Evolutionary conservation across 2,888 invertebrate genomes (phyloP), one percentile per base, ranked within the genome.

Genomic region (Myopa tessellatipennis): DNA sequence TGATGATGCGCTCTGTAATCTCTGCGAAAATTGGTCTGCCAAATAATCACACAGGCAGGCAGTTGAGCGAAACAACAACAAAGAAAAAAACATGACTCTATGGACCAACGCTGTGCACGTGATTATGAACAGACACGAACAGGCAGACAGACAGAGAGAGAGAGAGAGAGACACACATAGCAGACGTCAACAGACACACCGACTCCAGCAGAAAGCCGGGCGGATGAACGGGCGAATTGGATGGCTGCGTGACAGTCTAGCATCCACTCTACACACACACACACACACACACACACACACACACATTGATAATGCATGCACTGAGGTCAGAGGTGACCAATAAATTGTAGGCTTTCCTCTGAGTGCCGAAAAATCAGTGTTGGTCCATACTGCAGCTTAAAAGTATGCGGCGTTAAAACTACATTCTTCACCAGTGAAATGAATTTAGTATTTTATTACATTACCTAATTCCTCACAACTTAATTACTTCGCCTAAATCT

Each of bases 261-360:
- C 38, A 26, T 38, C 36, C 36, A 7, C 65, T 65, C 36, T 14
- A 12, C 38, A 36, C 16, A 18, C 16, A 8, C 36, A 34, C 74
- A 52, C 67, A 63, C 18, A 36, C 40, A 34, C 16, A 74, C 16
- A 18, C 16, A 8, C 36, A 34, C 74, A 52, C 67, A 63, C 18
- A 36, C 40, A 34, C 16, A 74, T 86, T 83, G 85, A 87, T 87
- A 87, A 87, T 87, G 86, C 87, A 87, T 87, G 85, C 87, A 85
- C 84, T 84, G 83, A 82, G 87, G 85, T 87, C 87, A 87, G 84
- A 87, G 85, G 86, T 87, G 87, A 85, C 86, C 85, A 87, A 87
- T 87, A 87, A 87, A 87, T 87, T 87, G 69, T 69, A 75, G 68
- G 75, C 75, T 75, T 75, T 68, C n/a, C 18, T 26, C 34, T 10